Base-by-base conservation (phyloP, 2,113 vertebrate species). In the Synchiropus splendidus region DNA sequence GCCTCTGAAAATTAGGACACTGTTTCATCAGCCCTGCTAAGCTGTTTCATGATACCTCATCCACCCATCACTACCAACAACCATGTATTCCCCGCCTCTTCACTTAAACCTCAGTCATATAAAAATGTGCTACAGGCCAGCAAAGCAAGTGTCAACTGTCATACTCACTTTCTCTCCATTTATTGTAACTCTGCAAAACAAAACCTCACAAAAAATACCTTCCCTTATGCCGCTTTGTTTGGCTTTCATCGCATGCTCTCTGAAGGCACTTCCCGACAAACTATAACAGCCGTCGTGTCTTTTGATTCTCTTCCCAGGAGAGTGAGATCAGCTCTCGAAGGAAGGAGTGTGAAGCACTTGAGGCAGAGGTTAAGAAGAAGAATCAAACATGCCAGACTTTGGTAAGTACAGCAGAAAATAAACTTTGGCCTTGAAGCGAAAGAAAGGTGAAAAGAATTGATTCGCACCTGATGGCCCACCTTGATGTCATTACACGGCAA, bases 341-440 rank as follows among this genome's bases (percentile, higher is more conserved):
- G 48, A 80, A 77, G 65, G 82, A 86, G 82, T 80, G 79, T 60
- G 74, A 79, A 77, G 70, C 67, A 53, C 77, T 83, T 47, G 75
- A 81, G 42, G 72, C 75, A 46, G 80, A 83, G 74, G 80, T 85
- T 80, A 84, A 83, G 78, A 86, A 78, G 75, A 84, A 78, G 61
- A 83, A 82, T 74, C 81, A 83, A 78, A 84, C 83, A 87, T 87
- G 86, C 77, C 83, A 86, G 84, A 86, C 83, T 74, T 81, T 87
- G 83, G 86, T 87, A 77, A 86, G 86, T 79, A 78, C 61, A 65
- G 66, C 21, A 50, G 49, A 62, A 54, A 75, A 77, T 72, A 74
- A 32, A 61, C 54, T 16, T 31, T 6, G 46, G 64, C 64, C 54
- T 52, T 52, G 37, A 45, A 64, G 64, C 39, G 39, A 79, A 67